Evolutionary conservation across 2,888 invertebrate species (phyloP), one percentile per base, ranked within the genome.

Genomic region (Clistopyga incitator): DNA sequence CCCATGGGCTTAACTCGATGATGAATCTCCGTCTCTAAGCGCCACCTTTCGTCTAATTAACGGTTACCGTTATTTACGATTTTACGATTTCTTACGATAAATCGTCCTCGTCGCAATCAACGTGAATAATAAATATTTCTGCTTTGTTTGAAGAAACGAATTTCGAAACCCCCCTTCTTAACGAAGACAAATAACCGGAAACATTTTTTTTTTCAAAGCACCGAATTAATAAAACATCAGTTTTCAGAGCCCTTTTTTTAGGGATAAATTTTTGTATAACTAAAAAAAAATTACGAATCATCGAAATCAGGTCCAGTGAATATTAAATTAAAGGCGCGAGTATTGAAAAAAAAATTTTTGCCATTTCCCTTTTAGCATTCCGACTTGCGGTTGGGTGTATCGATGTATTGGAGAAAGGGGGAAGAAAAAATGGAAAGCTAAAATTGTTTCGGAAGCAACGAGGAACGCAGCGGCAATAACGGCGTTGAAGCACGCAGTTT

Each of bases 361-460:
- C n/a, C n/a, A n/a, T n/a, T 20, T 72, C 56, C 4, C 10, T 6
- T 20, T 72, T 42, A 4, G 13, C 11, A 71, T 6, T 6, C 20
- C n/a, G n/a, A 50, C 42, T 18, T 47, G 38, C 47, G 72, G 29
- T 29, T 10, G 18, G 45, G 47, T 29, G n/a, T 8, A 72, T 61
- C 59, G 18, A 45, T 54, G 23, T 29, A 54, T n/a, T n/a, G 15
- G 6, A 45, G 45, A 23, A 11, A 6, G 18, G 47, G 80, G 67
- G 18, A 71, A 38, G 45, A 29, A 64, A 38, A 75, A 15, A 15
- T 23, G 18, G 38, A 25, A 23, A 34, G 61, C 88, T 81, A 86
- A 89, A 88, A 88, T 88, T 82, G 83, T 87, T 84, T 84, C 65
- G 47, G 70, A 50, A 42, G 68, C 67, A 23, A 18, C 18, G 64